phyloP scores from a whole-genome alignment of 2,113 vertebrate species.

The Anas platyrhynchos region DNA sequence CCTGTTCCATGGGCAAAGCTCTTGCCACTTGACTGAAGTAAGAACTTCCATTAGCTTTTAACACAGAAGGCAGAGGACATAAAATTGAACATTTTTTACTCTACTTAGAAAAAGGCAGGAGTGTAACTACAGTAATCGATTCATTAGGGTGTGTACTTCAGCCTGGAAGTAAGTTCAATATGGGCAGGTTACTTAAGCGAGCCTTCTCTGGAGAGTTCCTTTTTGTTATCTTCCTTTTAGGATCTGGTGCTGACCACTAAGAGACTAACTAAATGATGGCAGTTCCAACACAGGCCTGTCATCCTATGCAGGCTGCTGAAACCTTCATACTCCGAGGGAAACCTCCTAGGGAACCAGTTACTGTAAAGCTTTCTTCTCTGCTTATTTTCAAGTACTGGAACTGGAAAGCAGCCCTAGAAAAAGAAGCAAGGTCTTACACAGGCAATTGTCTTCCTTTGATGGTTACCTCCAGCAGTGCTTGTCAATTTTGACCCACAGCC shows the following conservation, averaged over 20 bases:
- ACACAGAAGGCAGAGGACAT: background rate
- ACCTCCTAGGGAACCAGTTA: background rate
- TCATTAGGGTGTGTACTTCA: background rate
- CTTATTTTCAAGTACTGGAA: background rate
- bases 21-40: background rate
- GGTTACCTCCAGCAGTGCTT: background rate
- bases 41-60: slow-evolving; percentile 60
- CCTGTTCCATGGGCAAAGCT: background rate
- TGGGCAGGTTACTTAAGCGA: background rate
- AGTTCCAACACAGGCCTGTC: background rate
- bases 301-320: background rate
- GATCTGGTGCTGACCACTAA: background rate
- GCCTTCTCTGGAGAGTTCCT: background rate
- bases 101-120: background rate
- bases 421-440: background rate
- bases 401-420: background rate
- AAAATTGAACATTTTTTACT: slow-evolving; percentile 29
- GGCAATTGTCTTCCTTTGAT: background rate
- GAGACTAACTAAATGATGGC: background rate
- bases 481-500: background rate
- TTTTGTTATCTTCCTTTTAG: background rate
- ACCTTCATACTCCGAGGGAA: background rate
- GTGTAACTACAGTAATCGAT: background rate
- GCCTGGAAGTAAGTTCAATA: background rate
- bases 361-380: background rate